These are phyloP conservation scores for Leptopilina drosophilae DNA, from an alignment of 2,888 invertebrate genomes.

Conservation along the genomic window DNA sequence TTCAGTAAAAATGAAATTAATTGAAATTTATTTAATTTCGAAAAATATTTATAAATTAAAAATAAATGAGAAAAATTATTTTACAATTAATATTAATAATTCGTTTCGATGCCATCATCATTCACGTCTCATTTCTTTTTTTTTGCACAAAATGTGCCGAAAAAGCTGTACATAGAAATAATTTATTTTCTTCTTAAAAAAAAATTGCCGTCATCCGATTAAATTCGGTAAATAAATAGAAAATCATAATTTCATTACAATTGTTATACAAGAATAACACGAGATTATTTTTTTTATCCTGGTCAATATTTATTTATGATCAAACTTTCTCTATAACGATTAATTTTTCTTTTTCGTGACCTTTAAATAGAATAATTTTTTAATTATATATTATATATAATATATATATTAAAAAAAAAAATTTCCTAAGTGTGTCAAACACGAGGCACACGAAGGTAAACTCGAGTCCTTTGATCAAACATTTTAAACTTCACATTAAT, in stretches of 20 bases:
- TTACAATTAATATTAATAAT: not conserved
- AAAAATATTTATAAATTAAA: too few relatives aligned
- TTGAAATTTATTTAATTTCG: too few relatives aligned
- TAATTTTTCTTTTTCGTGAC: not conserved
- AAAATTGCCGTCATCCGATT: slow-evolving; percentile 56
- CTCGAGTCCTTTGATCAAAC: slow-evolving; percentile 62
- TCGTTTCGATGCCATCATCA: too few relatives aligned
- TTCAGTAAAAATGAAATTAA: too few relatives aligned
- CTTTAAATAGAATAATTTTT: slow-evolving; percentile 11
- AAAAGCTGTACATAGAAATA: not conserved
- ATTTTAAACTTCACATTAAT: slow-evolving; percentile 67
- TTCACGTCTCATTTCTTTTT: too few relatives aligned
- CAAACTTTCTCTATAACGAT: slow-evolving; percentile 1
- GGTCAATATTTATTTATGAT: not conserved
- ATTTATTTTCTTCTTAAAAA: not conserved
- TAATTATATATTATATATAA: not conserved
- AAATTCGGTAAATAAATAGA: slow-evolving; percentile 65
- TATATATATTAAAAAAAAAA: not conserved
- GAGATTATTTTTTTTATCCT: not conserved
- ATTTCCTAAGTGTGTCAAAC: slow-evolving; percentile 6
- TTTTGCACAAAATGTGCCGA: too few relatives aligned
- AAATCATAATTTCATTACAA: slow-evolving; percentile 56
- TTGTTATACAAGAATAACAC: slow-evolving; percentile 47
- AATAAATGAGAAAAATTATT: not conserved
- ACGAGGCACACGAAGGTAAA: slow-evolving; percentile 56